Evolutionary conservation across 2,888 invertebrate genomes (phyloP).

Genomic region (Polydrusus cervinus): DNA sequence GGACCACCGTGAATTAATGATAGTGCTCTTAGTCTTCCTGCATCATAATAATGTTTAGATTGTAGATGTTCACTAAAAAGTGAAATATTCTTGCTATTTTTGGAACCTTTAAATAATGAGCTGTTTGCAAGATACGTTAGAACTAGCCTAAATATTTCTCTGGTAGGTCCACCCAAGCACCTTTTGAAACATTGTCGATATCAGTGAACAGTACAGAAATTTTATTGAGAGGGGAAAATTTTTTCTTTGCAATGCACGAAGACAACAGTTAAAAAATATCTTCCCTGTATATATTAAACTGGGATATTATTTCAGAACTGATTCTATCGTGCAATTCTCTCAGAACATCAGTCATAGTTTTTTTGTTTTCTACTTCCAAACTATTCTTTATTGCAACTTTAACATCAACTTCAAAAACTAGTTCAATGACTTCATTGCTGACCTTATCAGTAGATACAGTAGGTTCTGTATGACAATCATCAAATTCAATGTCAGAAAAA

Average conservation of each 20-base stretch:
- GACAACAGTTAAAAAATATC: slow-evolving; percentile 55
- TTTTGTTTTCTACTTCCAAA: slow-evolving; percentile 1
- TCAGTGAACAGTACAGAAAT: slow-evolving; percentile 54
- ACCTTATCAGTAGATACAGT: slow-evolving; percentile 4
- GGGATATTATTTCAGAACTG: slow-evolving; percentile 13
- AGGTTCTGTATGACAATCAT: slow-evolving; percentile 3
- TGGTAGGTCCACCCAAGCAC: slow-evolving; percentile 56
- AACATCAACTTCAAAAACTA: slow-evolving; percentile 7
- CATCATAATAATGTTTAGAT: slow-evolving; percentile 50
- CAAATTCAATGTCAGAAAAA: slow-evolving; percentile 1
- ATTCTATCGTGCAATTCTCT: slow-evolving; percentile 33
- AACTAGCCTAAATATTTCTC: slow-evolving; percentile 55
- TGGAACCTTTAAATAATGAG: slow-evolving; percentile 43
- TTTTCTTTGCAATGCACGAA: slow-evolving; percentile 48
- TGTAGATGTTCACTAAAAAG: slow-evolving; percentile 42
- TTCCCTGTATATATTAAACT: slow-evolving; percentile 49
- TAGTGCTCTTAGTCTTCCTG: slow-evolving; percentile 52
- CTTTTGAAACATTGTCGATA: slow-evolving; percentile 49
- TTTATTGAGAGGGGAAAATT: slow-evolving; percentile 51
- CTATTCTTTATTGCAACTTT: slow-evolving; percentile 5
- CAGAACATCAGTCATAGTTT: slow-evolving; percentile 11
- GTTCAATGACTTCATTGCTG: slow-evolving; percentile 9
- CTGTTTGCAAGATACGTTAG: slow-evolving; percentile 46
- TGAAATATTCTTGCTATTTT: slow-evolving; percentile 47
- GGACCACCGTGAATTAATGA: slow-evolving; percentile 55